Evolutionary conservation across 1,140 invertebrate species (phyloP).

Genomic region (Cyclargus thomasi): DNA sequence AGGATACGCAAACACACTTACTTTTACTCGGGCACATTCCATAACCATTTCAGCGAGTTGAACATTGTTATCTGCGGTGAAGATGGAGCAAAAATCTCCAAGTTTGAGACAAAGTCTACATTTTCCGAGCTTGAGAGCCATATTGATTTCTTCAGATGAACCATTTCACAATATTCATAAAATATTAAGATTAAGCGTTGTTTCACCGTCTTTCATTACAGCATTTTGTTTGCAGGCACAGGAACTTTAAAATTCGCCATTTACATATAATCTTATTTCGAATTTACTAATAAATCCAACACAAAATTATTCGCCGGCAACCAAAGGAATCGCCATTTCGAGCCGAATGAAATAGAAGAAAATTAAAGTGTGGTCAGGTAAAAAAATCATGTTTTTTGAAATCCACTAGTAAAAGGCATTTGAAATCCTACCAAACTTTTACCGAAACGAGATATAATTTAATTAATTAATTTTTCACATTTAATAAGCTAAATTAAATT

Average conservation of each 20-base stretch:
- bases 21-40: slow-evolving; percentile 76
- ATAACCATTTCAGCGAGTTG: slow-evolving; percentile 77
- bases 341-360: not conserved
- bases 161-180: slow-evolving; percentile 48
- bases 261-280: slow-evolving; percentile 16
- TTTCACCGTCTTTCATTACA: slow-evolving; percentile 19
- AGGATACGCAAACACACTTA: slow-evolving; percentile 38
- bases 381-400: no score
- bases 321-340: slow-evolving; percentile 19
- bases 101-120: slow-evolving; percentile 74
- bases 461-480: no score
- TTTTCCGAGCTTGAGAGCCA: slow-evolving; percentile 72
- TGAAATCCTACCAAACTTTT: no score
- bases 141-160: slow-evolving; percentile 64
- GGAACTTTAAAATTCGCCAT: slow-evolving; percentile 23
- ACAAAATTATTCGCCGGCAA: slow-evolving; percentile 30
- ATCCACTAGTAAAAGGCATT: no score
- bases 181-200: slow-evolving; percentile 29
- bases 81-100: slow-evolving; percentile 74
- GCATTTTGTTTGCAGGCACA: slow-evolving; percentile 2
- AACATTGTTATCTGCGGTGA: slow-evolving; percentile 67
- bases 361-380: not conserved
- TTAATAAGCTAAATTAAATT: no score
- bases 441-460: no score
- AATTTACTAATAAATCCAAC: slow-evolving; percentile 20